phyloP scores from a whole-genome alignment of 2,113 vertebrate species.

The Trinectes maculatus region DNA sequence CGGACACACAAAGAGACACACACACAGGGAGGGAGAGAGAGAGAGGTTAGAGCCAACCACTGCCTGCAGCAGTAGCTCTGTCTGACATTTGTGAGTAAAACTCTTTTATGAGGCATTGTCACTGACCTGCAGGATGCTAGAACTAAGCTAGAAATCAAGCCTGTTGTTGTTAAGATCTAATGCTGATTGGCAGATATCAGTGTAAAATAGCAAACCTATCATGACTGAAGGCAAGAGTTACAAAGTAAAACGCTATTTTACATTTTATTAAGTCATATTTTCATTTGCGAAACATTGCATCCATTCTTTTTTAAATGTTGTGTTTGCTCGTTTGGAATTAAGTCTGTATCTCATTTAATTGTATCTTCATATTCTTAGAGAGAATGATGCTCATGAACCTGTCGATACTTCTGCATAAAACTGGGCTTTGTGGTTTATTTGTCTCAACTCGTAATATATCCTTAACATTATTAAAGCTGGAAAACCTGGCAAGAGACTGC shows the following conservation, averaged over 20 bases:
- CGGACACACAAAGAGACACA: neutral
- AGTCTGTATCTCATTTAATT: constrained; percentile 19
- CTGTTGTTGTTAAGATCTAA: constrained; percentile 26
- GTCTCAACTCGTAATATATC: neutral
- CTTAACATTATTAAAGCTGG: constrained; percentile 10
- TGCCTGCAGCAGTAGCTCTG: constrained; percentile 35
- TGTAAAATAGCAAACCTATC: neutral
- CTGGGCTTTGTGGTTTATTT: neutral
- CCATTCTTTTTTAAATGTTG: constrained; percentile 1
- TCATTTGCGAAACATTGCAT: neutral
- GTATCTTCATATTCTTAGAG: neutral
- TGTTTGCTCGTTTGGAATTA: constrained; percentile 13
- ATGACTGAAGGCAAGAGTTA: neutral
- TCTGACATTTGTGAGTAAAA: constrained; percentile 37
- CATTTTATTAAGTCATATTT: constrained; percentile 3
- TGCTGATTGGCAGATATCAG: constrained; percentile 7
- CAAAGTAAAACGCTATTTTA: too few relatives aligned
- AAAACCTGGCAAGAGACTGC: neutral
- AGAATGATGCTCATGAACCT: neutral
- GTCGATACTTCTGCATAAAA: neutral
- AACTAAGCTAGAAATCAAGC: neutral
- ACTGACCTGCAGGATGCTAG: constrained; percentile 24
- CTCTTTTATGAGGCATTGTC: constrained; percentile 23
- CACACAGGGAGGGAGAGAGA: too few relatives aligned
- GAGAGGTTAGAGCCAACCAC: constrained; percentile 11